These are phyloP conservation scores for Euura lappo DNA, from an alignment of 1,140 invertebrate genomes.

Conservation along the genomic window DNA sequence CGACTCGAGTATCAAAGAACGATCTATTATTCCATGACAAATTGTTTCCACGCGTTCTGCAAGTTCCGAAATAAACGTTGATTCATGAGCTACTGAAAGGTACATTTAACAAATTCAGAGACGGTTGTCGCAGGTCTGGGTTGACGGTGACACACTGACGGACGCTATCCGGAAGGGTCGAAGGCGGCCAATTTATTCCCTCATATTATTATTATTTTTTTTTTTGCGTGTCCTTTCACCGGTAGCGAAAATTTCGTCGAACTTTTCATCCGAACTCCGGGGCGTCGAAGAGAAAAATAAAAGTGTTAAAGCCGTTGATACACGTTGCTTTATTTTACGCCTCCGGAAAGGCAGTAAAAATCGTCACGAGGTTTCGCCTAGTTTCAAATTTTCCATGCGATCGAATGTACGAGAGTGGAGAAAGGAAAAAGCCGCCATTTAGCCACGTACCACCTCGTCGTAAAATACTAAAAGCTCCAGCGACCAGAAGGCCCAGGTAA, in stretches of 20 bases:
- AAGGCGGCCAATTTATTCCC: not conserved
- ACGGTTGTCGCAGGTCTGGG: not conserved
- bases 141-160: not conserved
- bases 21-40: not conserved
- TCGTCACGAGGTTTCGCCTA: slow-evolving; percentile 1
- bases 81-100: not conserved
- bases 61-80: not conserved
- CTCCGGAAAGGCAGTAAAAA: not conserved
- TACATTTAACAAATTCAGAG: not conserved
- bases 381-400: slow-evolving; percentile 7
- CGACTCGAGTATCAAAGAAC: not conserved
- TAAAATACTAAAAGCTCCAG: not conserved
- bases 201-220: not conserved
- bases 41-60: not conserved
- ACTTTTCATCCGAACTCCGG: not conserved
- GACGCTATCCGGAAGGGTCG: not conserved
- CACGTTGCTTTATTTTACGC: not conserved
- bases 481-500: not conserved
- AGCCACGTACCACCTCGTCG: not conserved
- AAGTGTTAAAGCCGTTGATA: not conserved
- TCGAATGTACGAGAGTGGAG: not conserved
- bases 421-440: not conserved
- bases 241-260: not conserved
- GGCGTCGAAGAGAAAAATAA: slow-evolving; percentile 6
- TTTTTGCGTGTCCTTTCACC: not conserved